These are phyloP conservation scores for Chrysogorgia sp. DNA, from an alignment of 92 coral and sea anemone species.

Conservation along the genomic window DNA sequence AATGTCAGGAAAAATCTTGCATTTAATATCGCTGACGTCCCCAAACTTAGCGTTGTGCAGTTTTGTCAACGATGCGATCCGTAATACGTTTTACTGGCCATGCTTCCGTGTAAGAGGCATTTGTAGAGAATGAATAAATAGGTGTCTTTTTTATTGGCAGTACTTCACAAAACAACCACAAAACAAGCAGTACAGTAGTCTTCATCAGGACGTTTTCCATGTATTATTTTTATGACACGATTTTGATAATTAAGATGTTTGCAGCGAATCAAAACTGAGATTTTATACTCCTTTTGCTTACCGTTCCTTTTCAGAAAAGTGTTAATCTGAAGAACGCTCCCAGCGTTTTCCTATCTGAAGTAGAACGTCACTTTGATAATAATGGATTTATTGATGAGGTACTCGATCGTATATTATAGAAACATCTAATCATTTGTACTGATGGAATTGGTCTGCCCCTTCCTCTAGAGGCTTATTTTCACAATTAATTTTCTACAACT, in stretches of 20 bases:
- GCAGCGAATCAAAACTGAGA: neutral
- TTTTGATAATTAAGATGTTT: neutral
- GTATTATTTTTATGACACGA: neutral
- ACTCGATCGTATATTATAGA: no score
- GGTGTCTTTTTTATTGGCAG: no score
- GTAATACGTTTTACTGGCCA: no score
- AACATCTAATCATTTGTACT: neutral
- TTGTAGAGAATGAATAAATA: no score
- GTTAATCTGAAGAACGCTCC: conserved; percentile 22
- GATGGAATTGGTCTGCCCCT: neutral
- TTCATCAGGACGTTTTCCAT: neutral
- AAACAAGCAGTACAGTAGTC: no score
- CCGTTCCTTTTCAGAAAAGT: conserved; percentile 4
- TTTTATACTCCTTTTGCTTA: neutral
- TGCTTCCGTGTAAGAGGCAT: no score
- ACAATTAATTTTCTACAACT: neutral
- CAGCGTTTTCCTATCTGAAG: conserved; percentile 46
- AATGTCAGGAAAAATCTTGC: no score
- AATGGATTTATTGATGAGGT: conserved; percentile 9
- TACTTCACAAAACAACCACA: no score
- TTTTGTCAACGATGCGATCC: no score
- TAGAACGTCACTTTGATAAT: conserved; percentile 21
- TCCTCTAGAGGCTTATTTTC: neutral
- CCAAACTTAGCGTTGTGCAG: no score
- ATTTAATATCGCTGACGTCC: no score